Evolutionary conservation across 2,888 invertebrate species (phyloP).

Genomic region (Meloe dianella): DNA sequence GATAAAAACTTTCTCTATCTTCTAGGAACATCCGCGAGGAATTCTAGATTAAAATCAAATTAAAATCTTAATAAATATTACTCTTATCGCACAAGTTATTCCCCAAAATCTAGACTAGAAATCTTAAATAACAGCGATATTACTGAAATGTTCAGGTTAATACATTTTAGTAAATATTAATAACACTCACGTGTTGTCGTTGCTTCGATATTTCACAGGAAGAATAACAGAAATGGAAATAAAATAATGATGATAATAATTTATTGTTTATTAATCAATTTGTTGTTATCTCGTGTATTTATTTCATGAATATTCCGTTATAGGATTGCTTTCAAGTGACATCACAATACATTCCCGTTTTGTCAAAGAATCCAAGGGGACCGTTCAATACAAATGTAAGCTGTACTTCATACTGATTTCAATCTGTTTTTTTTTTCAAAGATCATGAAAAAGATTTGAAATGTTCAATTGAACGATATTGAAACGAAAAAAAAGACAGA

Average conservation of each 20-base stretch:
- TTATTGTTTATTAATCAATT: not conserved
- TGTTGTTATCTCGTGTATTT: not conserved
- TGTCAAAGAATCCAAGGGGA: not conserved
- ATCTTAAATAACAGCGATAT: constrained; percentile 17
- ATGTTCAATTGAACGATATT: constrained; percentile 29
- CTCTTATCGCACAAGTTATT: constrained; percentile 23
- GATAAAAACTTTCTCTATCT: not conserved
- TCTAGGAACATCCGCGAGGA: not conserved
- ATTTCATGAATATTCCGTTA: not conserved
- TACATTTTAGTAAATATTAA: constrained; percentile 23
- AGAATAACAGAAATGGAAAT: not conserved
- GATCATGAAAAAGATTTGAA: constrained; percentile 18
- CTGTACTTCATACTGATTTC: not conserved
- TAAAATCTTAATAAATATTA: constrained; percentile 10
- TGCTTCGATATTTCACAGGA: not conserved
- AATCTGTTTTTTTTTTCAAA: not conserved
- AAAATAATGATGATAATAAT: not conserved
- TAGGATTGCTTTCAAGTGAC: not conserved
- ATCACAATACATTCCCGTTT: not conserved
- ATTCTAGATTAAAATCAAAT: not conserved
- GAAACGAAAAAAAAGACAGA: not conserved
- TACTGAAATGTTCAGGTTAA: constrained; percentile 15
- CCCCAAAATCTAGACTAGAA: constrained; percentile 8
- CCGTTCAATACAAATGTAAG: not conserved
- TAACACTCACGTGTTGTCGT: constrained; percentile 22